Percentiles rank a stretch among this genome's conserved stretches.
These are phyloP conservation scores for Erpornis zantholeuca DNA, from an alignment of 2,113 vertebrate species.

Conservation along the genomic window DNA sequence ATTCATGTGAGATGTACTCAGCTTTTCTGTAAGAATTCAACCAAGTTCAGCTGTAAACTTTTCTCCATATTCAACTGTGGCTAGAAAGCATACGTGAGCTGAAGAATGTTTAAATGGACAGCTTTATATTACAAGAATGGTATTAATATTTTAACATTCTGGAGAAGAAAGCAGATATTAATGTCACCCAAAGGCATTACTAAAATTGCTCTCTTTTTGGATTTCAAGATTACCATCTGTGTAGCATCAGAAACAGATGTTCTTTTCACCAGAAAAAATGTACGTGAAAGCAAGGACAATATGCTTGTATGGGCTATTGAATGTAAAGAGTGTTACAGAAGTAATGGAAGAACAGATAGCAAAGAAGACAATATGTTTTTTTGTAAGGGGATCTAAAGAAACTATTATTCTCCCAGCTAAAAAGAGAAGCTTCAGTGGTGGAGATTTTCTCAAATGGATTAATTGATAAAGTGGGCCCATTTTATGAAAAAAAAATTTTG, in stretches of 20 bases:
- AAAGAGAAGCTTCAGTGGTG: neutral
- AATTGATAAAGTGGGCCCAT: neutral
- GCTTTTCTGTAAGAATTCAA: neutral
- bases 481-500: neutral
- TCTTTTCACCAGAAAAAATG: constrained; percentile 53
- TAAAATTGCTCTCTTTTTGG: constrained; percentile 39
- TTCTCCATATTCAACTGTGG: neutral
- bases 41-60: neutral
- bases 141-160: constrained; percentile 52
- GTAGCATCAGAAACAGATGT: constrained; percentile 53
- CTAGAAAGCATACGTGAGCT: neutral
- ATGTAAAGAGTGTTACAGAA: neutral
- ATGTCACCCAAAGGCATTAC: constrained; percentile 41
- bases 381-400: neutral
- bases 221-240: constrained; percentile 55
- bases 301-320: constrained; percentile 3
- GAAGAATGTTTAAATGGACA: neutral
- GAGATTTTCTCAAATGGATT: neutral
- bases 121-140: constrained; percentile 17
- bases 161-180: constrained; percentile 43
- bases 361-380: neutral
- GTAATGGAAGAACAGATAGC: neutral
- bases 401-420: neutral
- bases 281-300: constrained; percentile 37
- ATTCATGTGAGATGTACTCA: neutral